These are phyloP conservation scores for Serranus cabrilla DNA, from an alignment of 2,797 vertebrate species.

Conservation along the genomic window DNA sequence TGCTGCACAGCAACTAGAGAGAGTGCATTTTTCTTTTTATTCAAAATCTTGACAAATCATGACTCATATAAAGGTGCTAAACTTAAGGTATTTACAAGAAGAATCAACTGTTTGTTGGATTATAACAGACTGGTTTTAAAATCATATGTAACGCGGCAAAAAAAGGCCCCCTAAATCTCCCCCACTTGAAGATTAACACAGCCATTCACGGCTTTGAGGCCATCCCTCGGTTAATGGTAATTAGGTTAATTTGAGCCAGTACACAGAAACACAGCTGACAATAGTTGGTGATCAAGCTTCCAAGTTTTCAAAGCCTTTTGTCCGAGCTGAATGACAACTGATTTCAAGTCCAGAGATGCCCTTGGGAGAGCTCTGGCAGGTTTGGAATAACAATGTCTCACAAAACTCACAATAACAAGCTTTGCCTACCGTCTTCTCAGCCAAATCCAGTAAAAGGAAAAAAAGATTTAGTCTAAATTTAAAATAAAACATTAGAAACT, in stretches of 20 bases:
- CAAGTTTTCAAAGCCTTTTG: conserved; percentile 62
- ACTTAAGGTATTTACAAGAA: not conserved
- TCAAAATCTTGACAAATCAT: not conserved
- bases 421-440: not conserved
- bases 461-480: not conserved
- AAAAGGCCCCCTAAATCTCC: conserved; percentile 1
- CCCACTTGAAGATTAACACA: conserved; percentile 42
- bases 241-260: conserved; percentile 61
- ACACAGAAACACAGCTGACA: conserved; percentile 63
- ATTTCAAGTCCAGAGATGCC: conserved; percentile 49
- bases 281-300: conserved; percentile 63
- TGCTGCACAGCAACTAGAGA: conserved; percentile 73
- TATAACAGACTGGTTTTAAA: not conserved
- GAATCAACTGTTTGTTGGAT: not conserved
- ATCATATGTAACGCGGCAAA: not conserved
- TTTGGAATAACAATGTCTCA: conserved; percentile 46
- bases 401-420: conserved; percentile 41
- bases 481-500: not conserved
- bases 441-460: not conserved
- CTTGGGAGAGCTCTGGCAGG: conserved; percentile 34
- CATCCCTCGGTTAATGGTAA: conserved; percentile 56
- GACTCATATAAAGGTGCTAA: not conserved
- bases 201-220: conserved; percentile 47
- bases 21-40: conserved; percentile 11
- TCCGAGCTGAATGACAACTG: conserved; percentile 61